These are phyloP conservation scores for Stomatorhinus walkeri DNA, from an alignment of 2,797 vertebrate genomes.

Conservation along the genomic window DNA sequence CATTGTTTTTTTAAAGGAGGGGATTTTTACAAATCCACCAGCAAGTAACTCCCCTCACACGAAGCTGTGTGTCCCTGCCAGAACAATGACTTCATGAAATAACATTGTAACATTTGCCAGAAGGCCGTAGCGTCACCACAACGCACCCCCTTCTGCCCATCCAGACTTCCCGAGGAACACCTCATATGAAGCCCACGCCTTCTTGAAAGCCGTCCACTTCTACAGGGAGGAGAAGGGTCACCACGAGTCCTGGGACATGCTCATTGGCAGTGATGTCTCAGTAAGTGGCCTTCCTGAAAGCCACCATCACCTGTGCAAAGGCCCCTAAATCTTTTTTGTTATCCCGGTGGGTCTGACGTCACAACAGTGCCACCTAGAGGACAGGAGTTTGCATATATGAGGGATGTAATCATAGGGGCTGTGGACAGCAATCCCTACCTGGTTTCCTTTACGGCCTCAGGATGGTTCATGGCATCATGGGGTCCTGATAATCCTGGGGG, in stretches of 20 bases:
- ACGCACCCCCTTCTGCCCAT: conserved; percentile 24
- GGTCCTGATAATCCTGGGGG: not conserved
- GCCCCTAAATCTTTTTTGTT: not conserved
- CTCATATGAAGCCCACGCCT: conserved; percentile 72
- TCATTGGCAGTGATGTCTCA: conserved; percentile 74
- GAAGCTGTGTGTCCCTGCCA: not conserved
- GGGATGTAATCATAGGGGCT: not conserved
- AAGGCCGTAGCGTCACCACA: too few species aligned
- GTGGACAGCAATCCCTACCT: not conserved
- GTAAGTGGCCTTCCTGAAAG: conserved; percentile 44
- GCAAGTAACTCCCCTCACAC: not conserved
- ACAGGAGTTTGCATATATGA: not conserved
- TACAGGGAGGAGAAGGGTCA: conserved; percentile 74
- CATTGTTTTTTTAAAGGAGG: not conserved
- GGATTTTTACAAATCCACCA: not conserved
- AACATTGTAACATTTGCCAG: not conserved
- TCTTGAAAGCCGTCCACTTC: conserved; percentile 80
- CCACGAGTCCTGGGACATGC: conserved; percentile 76
- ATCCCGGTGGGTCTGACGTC: not conserved
- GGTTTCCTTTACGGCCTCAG: not conserved
- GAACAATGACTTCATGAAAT: not conserved
- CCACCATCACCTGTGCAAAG: not conserved
- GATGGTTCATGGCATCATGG: not conserved
- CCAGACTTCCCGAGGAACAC: conserved; percentile 80
- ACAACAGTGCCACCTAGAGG: not conserved